Conservation (phyloP, 2,797 vertebrate genomes). For the Notamacropus eugenii region DNA sequence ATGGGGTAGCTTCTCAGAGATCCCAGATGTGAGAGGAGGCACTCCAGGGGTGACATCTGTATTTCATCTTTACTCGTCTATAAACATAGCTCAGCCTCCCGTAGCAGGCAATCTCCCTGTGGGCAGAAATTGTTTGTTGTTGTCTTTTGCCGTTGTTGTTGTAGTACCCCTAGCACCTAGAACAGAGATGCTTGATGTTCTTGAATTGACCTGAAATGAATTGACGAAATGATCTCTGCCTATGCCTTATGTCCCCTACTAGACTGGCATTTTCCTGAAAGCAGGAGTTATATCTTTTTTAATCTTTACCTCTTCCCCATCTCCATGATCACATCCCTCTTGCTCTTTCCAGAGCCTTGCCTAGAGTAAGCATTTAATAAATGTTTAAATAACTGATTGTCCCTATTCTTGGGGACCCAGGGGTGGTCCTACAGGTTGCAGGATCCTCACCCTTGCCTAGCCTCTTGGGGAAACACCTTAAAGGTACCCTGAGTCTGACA, state of each 20-base stretch:
- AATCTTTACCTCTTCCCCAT: neutral
- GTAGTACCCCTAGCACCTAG: neutral
- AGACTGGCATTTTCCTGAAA: neutral
- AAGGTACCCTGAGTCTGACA: constrained; percentile 28
- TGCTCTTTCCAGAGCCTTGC: neutral
- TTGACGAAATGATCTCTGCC: neutral
- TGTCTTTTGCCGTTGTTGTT: neutral
- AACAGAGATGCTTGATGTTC: neutral
- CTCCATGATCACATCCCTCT: neutral
- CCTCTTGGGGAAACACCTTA: fast-evolving
- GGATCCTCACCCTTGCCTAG: neutral
- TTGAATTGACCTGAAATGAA: neutral
- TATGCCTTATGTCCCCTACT: neutral
- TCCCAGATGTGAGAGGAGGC: neutral
- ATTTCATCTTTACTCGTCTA: neutral
- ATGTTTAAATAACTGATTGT: neutral
- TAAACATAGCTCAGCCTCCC: no score
- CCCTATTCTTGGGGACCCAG: neutral
- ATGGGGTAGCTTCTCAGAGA: neutral
- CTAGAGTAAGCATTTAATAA: neutral
- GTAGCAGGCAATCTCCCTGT: neutral
- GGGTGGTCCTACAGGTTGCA: no score
- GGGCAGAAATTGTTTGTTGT: neutral
- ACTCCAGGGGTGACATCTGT: neutral
- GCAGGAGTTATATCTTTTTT: neutral